These are phyloP conservation scores for Anastatus disparis DNA, from an alignment of 1,140 invertebrate species.

Conservation along the genomic window DNA sequence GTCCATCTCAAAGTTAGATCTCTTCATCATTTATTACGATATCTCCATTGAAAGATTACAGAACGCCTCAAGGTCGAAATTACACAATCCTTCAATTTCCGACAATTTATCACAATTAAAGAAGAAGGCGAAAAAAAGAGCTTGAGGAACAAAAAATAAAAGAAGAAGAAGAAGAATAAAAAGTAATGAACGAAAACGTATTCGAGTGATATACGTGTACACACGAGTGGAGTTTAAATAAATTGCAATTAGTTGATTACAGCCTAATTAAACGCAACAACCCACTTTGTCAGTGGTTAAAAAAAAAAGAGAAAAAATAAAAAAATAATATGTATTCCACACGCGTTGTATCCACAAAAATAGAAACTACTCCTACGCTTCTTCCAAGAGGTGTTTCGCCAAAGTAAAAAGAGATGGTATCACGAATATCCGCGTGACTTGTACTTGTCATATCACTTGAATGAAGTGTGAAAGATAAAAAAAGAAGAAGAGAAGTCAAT, in stretches of 20 bases:
- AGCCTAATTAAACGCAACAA: neutral
- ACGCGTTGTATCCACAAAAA: neutral
- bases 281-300: no score
- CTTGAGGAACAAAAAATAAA: neutral
- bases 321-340: neutral
- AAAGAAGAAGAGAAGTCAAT: neutral
- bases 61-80: neutral
- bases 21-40: no score
- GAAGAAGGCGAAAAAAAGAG: neutral
- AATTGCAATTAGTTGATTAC: constrained; percentile 13
- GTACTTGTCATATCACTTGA: no score
- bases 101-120: neutral
- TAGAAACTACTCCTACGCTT: no score
- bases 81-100: constrained; percentile 1
- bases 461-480: no score
- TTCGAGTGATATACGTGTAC: no score
- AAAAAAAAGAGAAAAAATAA: neutral
- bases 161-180: no score
- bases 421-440: no score
- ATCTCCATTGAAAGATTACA: neutral
- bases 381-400: no score
- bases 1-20: no score
- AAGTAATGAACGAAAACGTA: no score
- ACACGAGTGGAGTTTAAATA: neutral
- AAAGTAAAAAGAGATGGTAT: no score